Conservation (phyloP, 2,888 invertebrate genomes). For the Scaptomyza reducta region DNA sequence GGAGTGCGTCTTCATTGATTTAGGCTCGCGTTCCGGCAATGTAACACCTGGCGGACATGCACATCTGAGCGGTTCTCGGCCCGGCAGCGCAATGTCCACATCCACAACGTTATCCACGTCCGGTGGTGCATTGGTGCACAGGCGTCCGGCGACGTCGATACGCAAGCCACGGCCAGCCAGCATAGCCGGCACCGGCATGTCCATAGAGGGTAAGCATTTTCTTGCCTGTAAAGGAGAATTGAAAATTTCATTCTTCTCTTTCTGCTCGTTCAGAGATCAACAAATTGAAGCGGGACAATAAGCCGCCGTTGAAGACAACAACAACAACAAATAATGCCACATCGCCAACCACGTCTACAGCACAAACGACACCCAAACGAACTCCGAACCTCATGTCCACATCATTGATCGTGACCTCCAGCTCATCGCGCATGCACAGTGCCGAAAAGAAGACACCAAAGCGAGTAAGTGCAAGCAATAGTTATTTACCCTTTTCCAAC, state of each 20-base stretch:
- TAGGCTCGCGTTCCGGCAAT: conserved; percentile 90
- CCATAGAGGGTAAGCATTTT: conserved; percentile 83
- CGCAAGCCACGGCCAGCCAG: conserved; percentile 92
- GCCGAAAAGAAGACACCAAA: conserved; percentile 81
- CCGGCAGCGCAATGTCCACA: conserved; percentile 93
- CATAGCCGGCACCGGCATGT: conserved; percentile 93
- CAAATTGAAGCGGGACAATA: conserved; percentile 84
- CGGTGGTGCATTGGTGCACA: conserved; percentile 86
- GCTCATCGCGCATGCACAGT: conserved; percentile 79
- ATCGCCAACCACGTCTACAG: conserved; percentile 76
- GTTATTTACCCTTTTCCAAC: neutral
- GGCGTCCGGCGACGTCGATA: conserved; percentile 86
- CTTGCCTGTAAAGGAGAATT: neutral
- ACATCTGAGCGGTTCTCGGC: conserved; percentile 89
- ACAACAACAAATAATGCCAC: conserved; percentile 30
- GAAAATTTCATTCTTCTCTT: neutral
- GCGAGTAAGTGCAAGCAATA: neutral
- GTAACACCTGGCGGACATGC: conserved; percentile 88
- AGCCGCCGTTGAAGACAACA: conserved; percentile 85
- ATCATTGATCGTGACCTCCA: conserved; percentile 82
- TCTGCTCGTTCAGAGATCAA: conserved; percentile 76
- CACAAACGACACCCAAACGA: conserved; percentile 85
- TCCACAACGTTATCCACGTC: conserved; percentile 87
- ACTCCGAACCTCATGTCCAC: conserved; percentile 82
- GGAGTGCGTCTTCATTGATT: conserved; percentile 3